Percentiles rank a stretch among this genome's conserved stretches.
These are phyloP conservation scores for Bilobella aurantiaca DNA, from an alignment of 1,140 invertebrate species.

Conservation along the genomic window DNA sequence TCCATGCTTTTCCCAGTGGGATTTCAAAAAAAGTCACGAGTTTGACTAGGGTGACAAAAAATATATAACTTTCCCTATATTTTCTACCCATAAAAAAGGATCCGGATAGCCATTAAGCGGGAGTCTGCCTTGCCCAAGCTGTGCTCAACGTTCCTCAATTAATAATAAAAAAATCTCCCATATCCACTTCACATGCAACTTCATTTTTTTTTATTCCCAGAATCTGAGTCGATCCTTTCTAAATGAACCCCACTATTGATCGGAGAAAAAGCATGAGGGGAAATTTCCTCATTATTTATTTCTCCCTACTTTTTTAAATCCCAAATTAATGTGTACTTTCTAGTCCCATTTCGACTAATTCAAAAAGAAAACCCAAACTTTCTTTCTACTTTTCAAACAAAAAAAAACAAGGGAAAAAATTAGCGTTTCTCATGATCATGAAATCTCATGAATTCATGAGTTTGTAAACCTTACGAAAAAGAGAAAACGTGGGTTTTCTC, in stretches of 20 bases:
- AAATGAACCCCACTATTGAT: no score
- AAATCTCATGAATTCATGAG: background rate
- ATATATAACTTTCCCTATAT: background rate
- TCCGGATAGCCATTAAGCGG: background rate
- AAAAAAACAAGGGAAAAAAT: no score
- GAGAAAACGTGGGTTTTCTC: no score
- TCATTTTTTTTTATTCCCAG: slow-evolving; percentile 9
- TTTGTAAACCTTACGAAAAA: no score
- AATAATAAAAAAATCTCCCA: slow-evolving; percentile 1
- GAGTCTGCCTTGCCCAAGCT: background rate
- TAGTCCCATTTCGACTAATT: no score
- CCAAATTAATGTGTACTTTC: no score
- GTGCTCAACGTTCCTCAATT: slow-evolving; percentile 11
- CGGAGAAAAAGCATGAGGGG: no score
- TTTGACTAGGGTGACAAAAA: slow-evolving; percentile 11
- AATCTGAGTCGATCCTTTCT: background rate
- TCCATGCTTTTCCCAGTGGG: slow-evolving; percentile 17
- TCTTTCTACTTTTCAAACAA: no score
- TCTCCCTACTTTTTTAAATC: no score
- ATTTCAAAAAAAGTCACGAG: background rate
- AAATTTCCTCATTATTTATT: no score
- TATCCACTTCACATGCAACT: slow-evolving; percentile 5
- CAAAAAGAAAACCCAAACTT: no score
- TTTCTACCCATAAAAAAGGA: background rate
- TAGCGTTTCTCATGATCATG: no score